Base-by-base conservation (phyloP, 1,140 invertebrate genomes). In the Trichomalopsis sarcophagae region DNA sequence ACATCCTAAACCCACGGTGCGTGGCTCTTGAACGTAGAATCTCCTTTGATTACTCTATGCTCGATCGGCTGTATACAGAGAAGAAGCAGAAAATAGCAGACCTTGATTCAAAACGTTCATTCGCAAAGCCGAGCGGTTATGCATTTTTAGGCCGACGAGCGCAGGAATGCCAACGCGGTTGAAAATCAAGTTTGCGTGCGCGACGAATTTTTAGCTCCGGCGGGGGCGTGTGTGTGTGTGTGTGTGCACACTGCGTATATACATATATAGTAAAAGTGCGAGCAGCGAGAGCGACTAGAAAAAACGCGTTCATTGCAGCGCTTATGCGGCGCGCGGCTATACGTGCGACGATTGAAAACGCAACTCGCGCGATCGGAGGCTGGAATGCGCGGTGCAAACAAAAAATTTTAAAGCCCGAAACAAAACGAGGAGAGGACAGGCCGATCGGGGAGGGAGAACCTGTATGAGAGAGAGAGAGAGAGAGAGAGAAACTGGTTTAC, bases 401-500 rank as follows among this genome's bases (percentile, higher is more conserved):
- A 62, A 62, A 62, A n/a, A 62, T 62, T 62, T 62, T 5, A 62
- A 62, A 62, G 55, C 55, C 55, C 55, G 17, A 62, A 62, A 62
- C 55, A 62, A 62, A 62, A 62, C 55, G 55, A 62, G 55, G 55
- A 62, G 55, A 62, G 6, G 6, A 62, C 55, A n/a, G 17, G 40
- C 40, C 17, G 17, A n/a, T 36, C 33, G 21, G 6, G 55, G 55
- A 62, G 17, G 55, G 17, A 62, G 17, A 62, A 62, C 44, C 3
- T 33, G 78, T 66, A 30, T 2, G 7, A 40, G 76, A 9, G n/a
- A 62, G 33, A 77, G 2, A 55, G 33, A 21, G 50, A 33, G 7
- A 14, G 47, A 66, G 21, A n/a, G 30, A 10, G 3, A 80, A 81
- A 81, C 79, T 71, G 79, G 79, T 81, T 81, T 71, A 47, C 68